These are phyloP conservation scores for Pediacus dermestoides DNA, from an alignment of 2,888 invertebrate species.

Conservation along the genomic window DNA sequence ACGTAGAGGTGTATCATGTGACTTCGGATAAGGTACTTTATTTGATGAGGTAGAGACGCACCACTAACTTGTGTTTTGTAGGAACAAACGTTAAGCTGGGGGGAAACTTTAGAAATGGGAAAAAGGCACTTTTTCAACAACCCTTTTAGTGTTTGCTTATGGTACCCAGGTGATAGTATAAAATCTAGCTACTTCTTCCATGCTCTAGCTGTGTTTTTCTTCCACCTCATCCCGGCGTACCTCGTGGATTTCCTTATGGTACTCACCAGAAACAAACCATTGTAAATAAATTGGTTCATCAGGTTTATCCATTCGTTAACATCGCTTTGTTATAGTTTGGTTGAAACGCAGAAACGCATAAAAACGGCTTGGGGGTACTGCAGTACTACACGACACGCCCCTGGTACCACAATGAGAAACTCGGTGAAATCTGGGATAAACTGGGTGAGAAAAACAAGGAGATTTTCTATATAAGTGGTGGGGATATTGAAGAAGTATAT, in stretches of 20 bases:
- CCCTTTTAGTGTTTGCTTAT: constrained; percentile 73
- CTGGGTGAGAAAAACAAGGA: constrained; percentile 57
- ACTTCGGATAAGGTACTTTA: constrained; percentile 37
- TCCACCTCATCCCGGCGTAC: constrained; percentile 75
- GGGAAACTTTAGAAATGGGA: constrained; percentile 68
- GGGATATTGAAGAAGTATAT: too few species aligned
- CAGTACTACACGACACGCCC: constrained; percentile 78
- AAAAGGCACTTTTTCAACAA: constrained; percentile 60
- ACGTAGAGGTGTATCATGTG: constrained; percentile 42
- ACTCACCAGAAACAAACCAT: constrained; percentile 69
- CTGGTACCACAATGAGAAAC: constrained; percentile 68
- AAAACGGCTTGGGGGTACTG: constrained; percentile 62
- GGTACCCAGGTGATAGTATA: constrained; percentile 75
- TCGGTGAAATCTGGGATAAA: constrained; percentile 53
- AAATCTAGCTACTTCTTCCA: constrained; percentile 67
- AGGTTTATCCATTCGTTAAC: neutral
- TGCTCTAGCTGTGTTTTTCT: constrained; percentile 62
- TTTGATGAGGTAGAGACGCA: too few species aligned
- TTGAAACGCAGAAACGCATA: constrained; percentile 62
- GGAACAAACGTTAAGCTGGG: constrained; percentile 82
- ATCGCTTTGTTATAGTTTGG: constrained; percentile 54
- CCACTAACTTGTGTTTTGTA: too few species aligned
- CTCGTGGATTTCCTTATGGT: constrained; percentile 67
- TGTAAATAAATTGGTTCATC: too few species aligned
- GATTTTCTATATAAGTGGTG: constrained; percentile 58